phyloP scores from a whole-genome alignment of 2,113 vertebrate genomes.

The Pseudopipra pipra region DNA sequence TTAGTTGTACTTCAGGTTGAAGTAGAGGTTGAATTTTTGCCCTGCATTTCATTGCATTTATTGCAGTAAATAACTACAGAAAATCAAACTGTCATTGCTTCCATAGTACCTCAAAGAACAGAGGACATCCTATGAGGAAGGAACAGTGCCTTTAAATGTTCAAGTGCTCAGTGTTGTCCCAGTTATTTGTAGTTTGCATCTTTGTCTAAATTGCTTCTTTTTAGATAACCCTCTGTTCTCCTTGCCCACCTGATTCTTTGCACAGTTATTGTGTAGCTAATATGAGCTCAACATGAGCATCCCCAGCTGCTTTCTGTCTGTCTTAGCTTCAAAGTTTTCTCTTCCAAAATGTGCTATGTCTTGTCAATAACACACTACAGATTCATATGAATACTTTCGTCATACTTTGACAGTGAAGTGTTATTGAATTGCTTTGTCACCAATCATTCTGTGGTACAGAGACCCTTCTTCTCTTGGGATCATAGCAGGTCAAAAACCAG shows the following conservation, averaged over 20 bases:
- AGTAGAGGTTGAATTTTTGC: not conserved
- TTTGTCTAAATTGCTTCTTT: not conserved
- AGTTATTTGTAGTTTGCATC: not conserved
- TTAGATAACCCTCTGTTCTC: not conserved
- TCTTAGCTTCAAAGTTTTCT: not conserved
- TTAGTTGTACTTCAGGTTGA: not conserved
- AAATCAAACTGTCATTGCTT: not conserved
- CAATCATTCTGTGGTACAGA: not conserved
- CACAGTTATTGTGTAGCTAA: not conserved
- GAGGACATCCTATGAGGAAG: not conserved
- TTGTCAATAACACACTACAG: not conserved
- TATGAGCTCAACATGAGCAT: not conserved
- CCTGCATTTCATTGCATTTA: not conserved
- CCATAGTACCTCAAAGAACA: not conserved
- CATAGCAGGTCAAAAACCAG: not conserved
- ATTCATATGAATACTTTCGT: not conserved
- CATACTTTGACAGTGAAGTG: not conserved
- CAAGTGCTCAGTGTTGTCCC: not conserved
- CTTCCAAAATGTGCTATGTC: not conserved
- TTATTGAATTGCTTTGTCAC: not conserved
- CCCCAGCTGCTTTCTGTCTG: slow-evolving; percentile 40
- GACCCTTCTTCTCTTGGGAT: not conserved
- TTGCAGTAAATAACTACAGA: not conserved
- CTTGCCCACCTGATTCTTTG: not conserved
- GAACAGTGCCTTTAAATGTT: not conserved